These are phyloP conservation scores for Subacronicta megacephala DNA, from an alignment of 2,888 invertebrate genomes.

Conservation along the genomic window DNA sequence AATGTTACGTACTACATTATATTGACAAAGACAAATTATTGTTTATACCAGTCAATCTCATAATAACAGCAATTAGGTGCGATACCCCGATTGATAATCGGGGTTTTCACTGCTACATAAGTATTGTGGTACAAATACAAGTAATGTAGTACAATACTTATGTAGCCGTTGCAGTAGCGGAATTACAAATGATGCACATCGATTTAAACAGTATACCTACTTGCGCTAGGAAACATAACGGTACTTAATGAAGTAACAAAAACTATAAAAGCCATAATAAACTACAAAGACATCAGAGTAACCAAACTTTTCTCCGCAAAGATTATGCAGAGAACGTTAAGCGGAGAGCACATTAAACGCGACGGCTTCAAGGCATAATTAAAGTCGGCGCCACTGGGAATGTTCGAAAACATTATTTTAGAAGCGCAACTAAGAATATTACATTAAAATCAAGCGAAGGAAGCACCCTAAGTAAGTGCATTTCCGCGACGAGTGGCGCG, in stretches of 20 bases:
- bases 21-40: too few species aligned
- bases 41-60: too few species aligned
- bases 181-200: neutral
- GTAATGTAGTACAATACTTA: too few species aligned
- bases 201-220: neutral
- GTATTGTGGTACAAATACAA: too few species aligned
- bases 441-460: constrained; percentile 68
- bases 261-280: constrained; percentile 41
- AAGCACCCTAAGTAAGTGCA: constrained; percentile 70
- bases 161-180: too few species aligned
- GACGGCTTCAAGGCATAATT: constrained; percentile 59
- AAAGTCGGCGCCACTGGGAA: constrained; percentile 61
- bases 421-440: constrained; percentile 64
- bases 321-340: constrained; percentile 57
- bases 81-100: too few species aligned
- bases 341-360: constrained; percentile 59
- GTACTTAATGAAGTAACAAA: constrained; percentile 16
- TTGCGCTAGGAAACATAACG: neutral
- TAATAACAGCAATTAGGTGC: too few species aligned
- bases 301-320: constrained; percentile 52
- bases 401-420: constrained; percentile 66
- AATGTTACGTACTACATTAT: neutral
- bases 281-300: constrained; percentile 54
- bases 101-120: too few species aligned
- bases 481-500: constrained; percentile 59